Evolutionary conservation across 2,113 vertebrate genomes (phyloP), one percentile per base, ranked within the genome.

Genomic region (Trichomycterus rosablanca): DNA sequence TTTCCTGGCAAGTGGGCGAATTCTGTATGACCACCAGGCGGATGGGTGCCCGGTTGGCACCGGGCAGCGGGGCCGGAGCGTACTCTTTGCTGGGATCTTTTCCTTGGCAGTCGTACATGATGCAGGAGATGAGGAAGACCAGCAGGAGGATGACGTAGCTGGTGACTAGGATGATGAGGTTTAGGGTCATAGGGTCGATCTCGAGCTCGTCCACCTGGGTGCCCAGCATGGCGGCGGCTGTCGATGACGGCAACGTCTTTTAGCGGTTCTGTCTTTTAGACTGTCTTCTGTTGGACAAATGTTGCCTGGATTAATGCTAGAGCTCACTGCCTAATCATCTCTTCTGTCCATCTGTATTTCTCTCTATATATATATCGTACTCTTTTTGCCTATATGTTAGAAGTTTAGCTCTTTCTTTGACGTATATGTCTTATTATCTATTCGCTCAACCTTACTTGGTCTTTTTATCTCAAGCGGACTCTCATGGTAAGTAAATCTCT

Each of bases 121-220:
- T 81, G 0, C 95, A 98, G 59, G 95, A 98, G 74, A 98, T 88
- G 46, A 98, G 90, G 81, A 98, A 98, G 60, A 97, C 90, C 72
- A 98, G 82, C 16, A 98, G 92, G 74, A 98, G 73, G 83, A 98
- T 94, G 49, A 94, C 88, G 57, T 98, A 98, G 83, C 95, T 97
- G 26, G 88, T 82, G 0, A 97, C 90, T 1, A 97, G 85, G 83
- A 97, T 97, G 80, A 95, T 92, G 56, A 98, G 87, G 80, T 97
- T 97, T 83, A 98, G 78, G 59, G 93, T 97, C 74, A 98, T 93
- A 0, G 95, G 95, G 73, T 98, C 93, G 24, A 98, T 93, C 84
- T 98, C 95, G 81, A 95, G 74, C 74, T 92, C 95, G 82, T 95
- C 93, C 67, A 93, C 93, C 91, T 93, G 91, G 82, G 86, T 83